phyloP scores from a whole-genome alignment of 1,140 invertebrate genomes.

The Hylaeus volcanicus region DNA sequence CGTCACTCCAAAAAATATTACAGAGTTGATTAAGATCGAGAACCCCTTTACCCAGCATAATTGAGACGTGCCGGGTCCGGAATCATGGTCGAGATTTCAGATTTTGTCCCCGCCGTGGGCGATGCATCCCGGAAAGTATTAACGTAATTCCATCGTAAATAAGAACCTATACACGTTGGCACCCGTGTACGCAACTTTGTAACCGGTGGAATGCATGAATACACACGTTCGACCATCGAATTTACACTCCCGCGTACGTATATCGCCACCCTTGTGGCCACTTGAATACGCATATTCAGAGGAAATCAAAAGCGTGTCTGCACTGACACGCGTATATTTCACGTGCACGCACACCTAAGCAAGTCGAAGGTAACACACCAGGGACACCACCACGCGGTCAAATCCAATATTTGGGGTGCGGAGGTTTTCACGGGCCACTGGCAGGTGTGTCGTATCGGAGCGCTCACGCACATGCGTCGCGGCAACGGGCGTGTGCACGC shows the following conservation, averaged over 20 bases:
- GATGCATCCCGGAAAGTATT: constrained; percentile 31
- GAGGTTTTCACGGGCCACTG: not conserved
- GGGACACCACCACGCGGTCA: not conserved
- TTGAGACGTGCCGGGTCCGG: constrained; percentile 43
- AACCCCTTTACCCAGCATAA: constrained; percentile 34
- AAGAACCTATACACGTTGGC: not conserved
- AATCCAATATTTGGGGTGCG: not conserved
- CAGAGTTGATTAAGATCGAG: constrained; percentile 27
- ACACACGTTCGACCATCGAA: not conserved
- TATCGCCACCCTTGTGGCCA: not conserved
- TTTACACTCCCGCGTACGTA: not conserved
- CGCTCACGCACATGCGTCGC: constrained; percentile 5
- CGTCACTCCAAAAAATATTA: constrained; percentile 13
- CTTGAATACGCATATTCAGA: not conserved
- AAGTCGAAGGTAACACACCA: no score
- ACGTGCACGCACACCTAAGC: no score
- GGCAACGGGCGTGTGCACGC: not conserved
- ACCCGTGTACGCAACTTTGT: not conserved
- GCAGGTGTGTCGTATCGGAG: constrained; percentile 1
- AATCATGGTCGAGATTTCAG: constrained; percentile 35
- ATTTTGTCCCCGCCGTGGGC: constrained; percentile 34
- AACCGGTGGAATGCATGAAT: not conserved
- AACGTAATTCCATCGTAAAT: constrained; percentile 25
- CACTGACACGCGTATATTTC: not conserved
- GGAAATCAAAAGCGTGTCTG: not conserved